Conservation (phyloP, 2,797 vertebrate genomes). For the Holocentrus rufus region DNA sequence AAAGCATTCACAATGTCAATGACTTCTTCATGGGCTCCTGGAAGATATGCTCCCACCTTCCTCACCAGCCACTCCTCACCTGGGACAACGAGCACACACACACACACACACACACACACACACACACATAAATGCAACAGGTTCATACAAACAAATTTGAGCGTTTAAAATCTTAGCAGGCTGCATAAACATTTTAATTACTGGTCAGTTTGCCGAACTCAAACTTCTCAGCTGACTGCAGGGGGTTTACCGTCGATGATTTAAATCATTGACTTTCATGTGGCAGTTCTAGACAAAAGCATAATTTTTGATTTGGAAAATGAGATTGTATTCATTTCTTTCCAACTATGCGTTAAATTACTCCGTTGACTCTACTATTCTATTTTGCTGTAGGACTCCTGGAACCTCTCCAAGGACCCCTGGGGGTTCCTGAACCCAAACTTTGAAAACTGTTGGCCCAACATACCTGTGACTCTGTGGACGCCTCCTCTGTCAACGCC, state of each 20-base stretch:
- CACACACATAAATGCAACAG: conserved; percentile 4
- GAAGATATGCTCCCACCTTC: conserved; percentile 91
- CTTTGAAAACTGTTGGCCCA: not conserved
- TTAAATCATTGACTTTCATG: too few relatives aligned
- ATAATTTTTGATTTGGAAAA: not conserved
- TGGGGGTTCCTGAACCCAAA: too few relatives aligned
- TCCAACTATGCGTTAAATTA: not conserved
- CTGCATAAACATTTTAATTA: too few relatives aligned
- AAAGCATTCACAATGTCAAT: conserved; percentile 88
- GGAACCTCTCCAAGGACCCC: too few relatives aligned
- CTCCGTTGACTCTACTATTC: too few relatives aligned
- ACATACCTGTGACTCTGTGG: conserved; percentile 86
- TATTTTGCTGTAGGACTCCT: too few relatives aligned
- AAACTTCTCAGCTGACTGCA: too few relatives aligned
- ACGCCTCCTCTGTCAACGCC: conserved; percentile 83
- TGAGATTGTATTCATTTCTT: not conserved
- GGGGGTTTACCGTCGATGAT: too few relatives aligned
- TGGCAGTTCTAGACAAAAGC: too few relatives aligned
- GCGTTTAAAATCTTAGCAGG: too few relatives aligned
- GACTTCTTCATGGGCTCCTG: conserved; percentile 90
- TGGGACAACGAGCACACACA: conserved; percentile 53
- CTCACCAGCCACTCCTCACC: conserved; percentile 94
- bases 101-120: conserved; percentile 19
- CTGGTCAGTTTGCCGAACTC: too few relatives aligned
- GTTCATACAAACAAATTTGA: too few relatives aligned